These are phyloP conservation scores for Scarus forsteni DNA, from an alignment of 2,797 vertebrate species.

Conservation along the genomic window DNA sequence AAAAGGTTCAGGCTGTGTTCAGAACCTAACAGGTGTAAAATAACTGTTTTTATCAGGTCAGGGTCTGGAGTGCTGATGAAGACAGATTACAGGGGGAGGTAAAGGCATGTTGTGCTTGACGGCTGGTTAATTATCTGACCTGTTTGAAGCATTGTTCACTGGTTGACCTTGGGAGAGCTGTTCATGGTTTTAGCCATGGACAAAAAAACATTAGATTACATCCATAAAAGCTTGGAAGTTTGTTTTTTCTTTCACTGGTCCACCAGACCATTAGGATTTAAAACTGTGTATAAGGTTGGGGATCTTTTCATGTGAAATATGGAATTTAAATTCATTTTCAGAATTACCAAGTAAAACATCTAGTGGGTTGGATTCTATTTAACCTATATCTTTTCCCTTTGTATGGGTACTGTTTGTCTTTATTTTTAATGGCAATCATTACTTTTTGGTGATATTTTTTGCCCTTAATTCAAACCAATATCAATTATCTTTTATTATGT, in stretches of 20 bases:
- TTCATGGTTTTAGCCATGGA: background rate
- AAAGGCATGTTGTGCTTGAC: background rate
- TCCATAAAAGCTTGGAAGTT: too few relatives aligned
- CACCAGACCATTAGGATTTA: too few relatives aligned
- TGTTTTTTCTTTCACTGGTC: too few relatives aligned
- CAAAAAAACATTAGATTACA: background rate
- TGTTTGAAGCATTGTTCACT: background rate
- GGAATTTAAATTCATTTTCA: background rate
- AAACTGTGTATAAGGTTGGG: background rate
- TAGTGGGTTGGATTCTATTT: background rate
- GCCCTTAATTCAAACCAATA: too few relatives aligned
- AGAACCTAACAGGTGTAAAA: background rate
- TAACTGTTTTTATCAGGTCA: slow-evolving; percentile 2
- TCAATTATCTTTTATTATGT: too few relatives aligned
- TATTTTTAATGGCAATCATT: too few relatives aligned
- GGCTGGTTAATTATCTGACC: background rate
- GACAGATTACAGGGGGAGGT: background rate
- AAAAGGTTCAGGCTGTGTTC: background rate
- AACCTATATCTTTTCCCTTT: background rate
- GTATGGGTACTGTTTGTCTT: too few relatives aligned
- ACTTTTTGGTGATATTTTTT: too few relatives aligned
- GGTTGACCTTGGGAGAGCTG: background rate
- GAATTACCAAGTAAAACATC: background rate
- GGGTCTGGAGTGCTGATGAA: background rate
- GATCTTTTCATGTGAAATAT: background rate